These are phyloP conservation scores for Luidia sarsii DNA, from an alignment of 53 echinoderm and acorn worm genomes.

Conservation along the genomic window DNA sequence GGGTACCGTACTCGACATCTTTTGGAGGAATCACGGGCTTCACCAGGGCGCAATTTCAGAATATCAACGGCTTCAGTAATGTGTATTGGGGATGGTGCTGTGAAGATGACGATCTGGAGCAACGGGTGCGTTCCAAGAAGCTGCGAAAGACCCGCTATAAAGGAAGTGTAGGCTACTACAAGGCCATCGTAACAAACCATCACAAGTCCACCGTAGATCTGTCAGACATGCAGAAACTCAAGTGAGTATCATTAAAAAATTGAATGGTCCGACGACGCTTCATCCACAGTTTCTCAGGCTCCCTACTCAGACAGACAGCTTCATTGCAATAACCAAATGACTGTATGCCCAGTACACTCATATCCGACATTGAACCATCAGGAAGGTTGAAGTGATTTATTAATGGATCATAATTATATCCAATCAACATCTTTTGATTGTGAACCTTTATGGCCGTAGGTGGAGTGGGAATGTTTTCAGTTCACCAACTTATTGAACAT, in stretches of 20 bases:
- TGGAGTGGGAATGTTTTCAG: no score
- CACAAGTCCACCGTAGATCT: neutral
- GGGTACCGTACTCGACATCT: conserved; percentile 20
- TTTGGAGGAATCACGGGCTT: conserved; percentile 41
- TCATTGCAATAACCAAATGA: no score
- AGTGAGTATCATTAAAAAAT: conserved; percentile 8
- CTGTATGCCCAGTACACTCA: no score
- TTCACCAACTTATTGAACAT: no score
- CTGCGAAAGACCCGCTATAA: neutral
- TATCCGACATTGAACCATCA: no score
- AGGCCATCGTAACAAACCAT: conserved; percentile 14
- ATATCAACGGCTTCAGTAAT: conserved; percentile 37
- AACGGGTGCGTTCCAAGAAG: neutral
- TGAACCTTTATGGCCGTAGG: no score
- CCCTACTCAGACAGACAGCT: no score
- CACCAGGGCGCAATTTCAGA: conserved; percentile 1
- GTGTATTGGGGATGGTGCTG: conserved; percentile 53
- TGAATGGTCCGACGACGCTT: no score
- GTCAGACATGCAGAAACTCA: neutral
- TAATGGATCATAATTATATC: no score
- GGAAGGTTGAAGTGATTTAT: no score
- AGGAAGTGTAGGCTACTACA: conserved; percentile 31
- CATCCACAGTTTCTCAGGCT: no score
- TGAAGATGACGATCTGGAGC: conserved; percentile 39
- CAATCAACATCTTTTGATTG: no score